Evolutionary conservation across 2,888 invertebrate genomes (phyloP).

Genomic region (Buathra laborator): DNA sequence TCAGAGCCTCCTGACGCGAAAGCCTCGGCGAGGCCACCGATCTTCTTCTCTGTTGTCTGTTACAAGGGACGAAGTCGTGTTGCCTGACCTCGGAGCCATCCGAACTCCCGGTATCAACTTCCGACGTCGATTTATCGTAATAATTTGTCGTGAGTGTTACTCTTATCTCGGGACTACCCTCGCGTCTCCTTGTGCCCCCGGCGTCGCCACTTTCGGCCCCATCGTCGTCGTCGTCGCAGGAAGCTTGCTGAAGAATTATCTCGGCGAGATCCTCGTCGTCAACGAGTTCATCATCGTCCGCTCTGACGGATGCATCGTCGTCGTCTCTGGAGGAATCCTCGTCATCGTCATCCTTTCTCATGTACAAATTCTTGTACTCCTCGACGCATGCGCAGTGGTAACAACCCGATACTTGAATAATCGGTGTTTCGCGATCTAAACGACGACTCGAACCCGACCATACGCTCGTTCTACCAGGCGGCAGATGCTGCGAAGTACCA

Average conservation of each 20-base stretch:
- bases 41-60: constrained; percentile 87
- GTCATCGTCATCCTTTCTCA: constrained; percentile 81
- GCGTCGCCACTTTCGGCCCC: constrained; percentile 55
- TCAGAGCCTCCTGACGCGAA: constrained; percentile 92
- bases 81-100: constrained; percentile 72
- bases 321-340: constrained; percentile 58
- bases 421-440: constrained; percentile 85
- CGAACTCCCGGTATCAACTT: constrained; percentile 64
- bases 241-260: constrained; percentile 46
- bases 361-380: constrained; percentile 89
- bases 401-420: constrained; percentile 90
- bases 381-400: constrained; percentile 92
- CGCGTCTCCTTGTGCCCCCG: constrained; percentile 50
- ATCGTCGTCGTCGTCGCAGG: constrained; percentile 85
- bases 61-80: constrained; percentile 66
- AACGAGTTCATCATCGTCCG: constrained; percentile 62
- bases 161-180: constrained; percentile 67
- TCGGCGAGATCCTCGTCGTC: constrained; percentile 72
- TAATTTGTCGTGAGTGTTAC: constrained; percentile 63
- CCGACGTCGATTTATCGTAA: constrained; percentile 49
- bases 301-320: constrained; percentile 60
- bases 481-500: constrained; percentile 68
- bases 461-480: constrained; percentile 56
- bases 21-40: constrained; percentile 88
- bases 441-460: constrained; percentile 83